Base-by-base conservation (phyloP, 2,113 vertebrate genomes). In the Aspiorhynchus laticeps region DNA sequence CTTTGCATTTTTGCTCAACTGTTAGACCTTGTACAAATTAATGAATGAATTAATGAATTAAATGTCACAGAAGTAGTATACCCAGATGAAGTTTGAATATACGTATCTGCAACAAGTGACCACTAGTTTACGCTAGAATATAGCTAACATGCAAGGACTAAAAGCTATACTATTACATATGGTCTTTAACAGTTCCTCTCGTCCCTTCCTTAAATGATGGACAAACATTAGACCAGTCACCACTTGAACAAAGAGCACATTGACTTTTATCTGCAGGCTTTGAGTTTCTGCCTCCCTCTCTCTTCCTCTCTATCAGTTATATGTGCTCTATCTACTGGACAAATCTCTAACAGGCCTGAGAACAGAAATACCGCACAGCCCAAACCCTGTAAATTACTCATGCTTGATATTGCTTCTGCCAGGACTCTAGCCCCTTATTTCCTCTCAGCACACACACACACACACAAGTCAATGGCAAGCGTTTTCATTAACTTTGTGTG, bases 331-430 rank as follows among this genome's bases (percentile, higher is more conserved):
- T 86, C 73, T 85, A 21, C 63, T 51, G 56, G 84, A 83, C 48
- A 88, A 61, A 85, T 80, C 88, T 65, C 51, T 67, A 89, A 80
- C 77, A 67, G 71, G 51, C 83, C 82, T 71, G 59, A 59, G 79
- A 83, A 79, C 63, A 80, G 67, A 80, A 89, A 84, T 80, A 76
- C 53, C 77, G 69, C 48, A 28, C 41, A 84, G 38, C 38, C 63
- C 71, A 77, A 85, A 69, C 78, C 51, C 31, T 53, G 71, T 84
- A 77, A 80, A 86, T 89, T 89, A 71, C 71, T 87, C 83, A 87
- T 82, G 86, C 88, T 78, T 89, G 86, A 82, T 87, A 87, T 89
- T 84, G 74, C 77, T 80, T 80, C 84, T 77, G 76, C 88, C 83
- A 82, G 82, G 85, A 67, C 77, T 33, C 76, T 73, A 83, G 65